Evolutionary conservation across 2,113 vertebrate genomes (phyloP), one percentile per base, ranked within the genome.

Genomic region (Apteryx mantelli): DNA sequence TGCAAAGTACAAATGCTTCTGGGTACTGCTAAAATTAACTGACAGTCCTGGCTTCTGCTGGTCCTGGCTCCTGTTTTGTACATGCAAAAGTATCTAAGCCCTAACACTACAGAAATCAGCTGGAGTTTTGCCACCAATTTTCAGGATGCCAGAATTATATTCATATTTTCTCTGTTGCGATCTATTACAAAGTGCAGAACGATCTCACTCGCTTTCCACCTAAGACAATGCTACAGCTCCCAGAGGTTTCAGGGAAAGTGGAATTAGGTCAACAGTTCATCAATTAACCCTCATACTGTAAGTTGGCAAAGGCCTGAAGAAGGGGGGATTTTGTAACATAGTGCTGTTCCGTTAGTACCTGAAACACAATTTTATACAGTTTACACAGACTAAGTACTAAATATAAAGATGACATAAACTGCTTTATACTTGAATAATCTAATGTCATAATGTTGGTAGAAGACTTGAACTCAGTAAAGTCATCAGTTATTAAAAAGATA

Each of bases 1-100:
- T n/a, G 38, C 25, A 82, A 85, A 88, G 9, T 16, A 48, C 2
- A 1, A 22, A 8, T 52, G 21, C 21, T 56, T 58, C 56, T 25
- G 71, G 44, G 32, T 75, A 40, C 13, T 76, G 44, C 42, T 60
- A 34, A 74, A 64, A 64, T 16, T 60, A 92, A 79, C 32, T 64
- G 13, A 64, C 14, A 22, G 7, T 46, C 40, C 28, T 71, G 86
- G 15, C 34, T 96, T 94, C 36, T 88, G 58, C 46, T 74, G 40
- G 28, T 58, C 30, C 44, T 74, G 50, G 26, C 26, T 74, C 38
- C 52, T 40, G 11, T 80, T 92, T 68, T 34, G 9, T 22, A 50
- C 0, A 0, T 11, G 5, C 15, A 58, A 15, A 20, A 65, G 6
- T 18, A 50, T 2, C 5, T 15, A 65, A 91, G 26, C 9, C 48